Percentiles rank a stretch among this genome's conserved stretches.
These are phyloP conservation scores for Donacobius atricapilla DNA, from an alignment of 2,113 vertebrate genomes.

Conservation along the genomic window DNA sequence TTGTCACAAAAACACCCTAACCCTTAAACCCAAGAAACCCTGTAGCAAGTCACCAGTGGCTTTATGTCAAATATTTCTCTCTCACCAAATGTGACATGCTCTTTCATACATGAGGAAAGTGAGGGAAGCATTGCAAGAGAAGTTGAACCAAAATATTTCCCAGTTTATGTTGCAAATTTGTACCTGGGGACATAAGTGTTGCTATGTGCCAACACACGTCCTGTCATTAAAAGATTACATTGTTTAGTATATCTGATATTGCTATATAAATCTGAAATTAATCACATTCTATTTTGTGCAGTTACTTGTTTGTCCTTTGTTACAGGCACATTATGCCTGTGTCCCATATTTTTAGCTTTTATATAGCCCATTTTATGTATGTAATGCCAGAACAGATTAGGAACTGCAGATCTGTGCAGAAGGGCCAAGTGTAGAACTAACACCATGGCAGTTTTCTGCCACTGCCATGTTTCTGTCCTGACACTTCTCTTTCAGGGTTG, in stretches of 20 bases:
- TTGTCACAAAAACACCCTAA: not conserved
- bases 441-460: not conserved
- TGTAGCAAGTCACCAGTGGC: not conserved
- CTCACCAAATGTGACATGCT: not conserved
- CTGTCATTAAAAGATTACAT: not conserved
- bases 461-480: not conserved
- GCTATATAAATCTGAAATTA: not conserved
- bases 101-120: not conserved
- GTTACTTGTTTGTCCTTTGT: not conserved
- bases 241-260: not conserved
- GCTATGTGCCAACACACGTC: not conserved
- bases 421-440: not conserved
- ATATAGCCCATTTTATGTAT: not conserved
- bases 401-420: not conserved
- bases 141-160: not conserved
- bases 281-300: not conserved
- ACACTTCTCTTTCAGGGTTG: not conserved
- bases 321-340: not conserved
- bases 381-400: not conserved
- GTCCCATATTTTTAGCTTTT: not conserved
- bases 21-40: not conserved
- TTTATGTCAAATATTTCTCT: not conserved
- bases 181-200: accelerated
- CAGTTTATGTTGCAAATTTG: not conserved
- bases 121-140: not conserved